Evolutionary conservation across 2,113 vertebrate genomes (phyloP), one percentile per base, ranked within the genome.

Genomic region (Morphnarchus princeps): DNA sequence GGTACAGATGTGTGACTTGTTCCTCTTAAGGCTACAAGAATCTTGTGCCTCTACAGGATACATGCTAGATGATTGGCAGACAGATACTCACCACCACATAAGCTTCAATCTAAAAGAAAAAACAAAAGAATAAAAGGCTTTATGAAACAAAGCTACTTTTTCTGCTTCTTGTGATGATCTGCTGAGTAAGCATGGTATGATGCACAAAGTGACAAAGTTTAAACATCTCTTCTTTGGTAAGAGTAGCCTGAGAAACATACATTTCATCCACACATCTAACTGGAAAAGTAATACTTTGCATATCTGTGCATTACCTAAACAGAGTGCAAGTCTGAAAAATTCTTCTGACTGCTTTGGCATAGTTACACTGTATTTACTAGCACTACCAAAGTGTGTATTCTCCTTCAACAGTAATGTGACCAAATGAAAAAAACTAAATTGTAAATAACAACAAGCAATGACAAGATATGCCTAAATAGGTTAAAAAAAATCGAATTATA

Each of bases 71-170:
- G 36, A 38, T 7, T 54, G 71, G 28, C 69, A 82, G 69, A 57
- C 40, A 84, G 86, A 86, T 95, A 99, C 99, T 99, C 97, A 99
- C 99, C 99, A 99, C 98, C 87, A 99, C 94, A 72, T 99, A 99
- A 31, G 98, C 99, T 88, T 99, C 98, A 71, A 99, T 98, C 99
- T 99, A 98, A 55, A 98, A 98, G 76, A n/a, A 82, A 90, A 91
- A 93, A 32, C 38, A 38, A 28, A 76, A 50, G 50, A 50, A 59
- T 11, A 94, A 73, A 95, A 59, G 49, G 29, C 17, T 80, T 61
- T 55, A 71, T 73, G 62, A 91, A 94, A 73, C n/a, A 66, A 58
- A 80, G 20, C 14, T 13, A 16, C 18, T 58, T 70, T 70, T 18
- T 77, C 38, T 72, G 52, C 42, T 76, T 65, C 70, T 90, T 50